phyloP scores from a whole-genome alignment of 2,888 invertebrate genomes.

The Nomada lathburiana region DNA sequence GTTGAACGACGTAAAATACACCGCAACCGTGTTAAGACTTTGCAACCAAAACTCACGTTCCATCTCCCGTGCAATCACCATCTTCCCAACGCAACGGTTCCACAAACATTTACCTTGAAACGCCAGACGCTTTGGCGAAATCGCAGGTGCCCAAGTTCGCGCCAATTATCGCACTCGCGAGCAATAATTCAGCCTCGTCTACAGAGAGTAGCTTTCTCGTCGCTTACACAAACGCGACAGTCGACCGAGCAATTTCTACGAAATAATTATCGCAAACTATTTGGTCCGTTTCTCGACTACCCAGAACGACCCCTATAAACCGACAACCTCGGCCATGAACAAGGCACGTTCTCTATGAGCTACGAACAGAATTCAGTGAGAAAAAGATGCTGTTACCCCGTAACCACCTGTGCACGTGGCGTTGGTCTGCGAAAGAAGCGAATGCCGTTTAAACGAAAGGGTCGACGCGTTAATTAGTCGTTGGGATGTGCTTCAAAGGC shows the following conservation, averaged over 20 bases:
- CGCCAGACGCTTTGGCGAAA: neutral
- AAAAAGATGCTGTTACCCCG: neutral
- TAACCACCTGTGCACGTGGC: neutral
- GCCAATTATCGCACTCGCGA: slow-evolving; percentile 19
- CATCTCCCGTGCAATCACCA: neutral
- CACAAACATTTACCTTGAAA: neutral
- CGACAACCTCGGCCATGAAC: neutral
- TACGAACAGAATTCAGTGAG: no score
- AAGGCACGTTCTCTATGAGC: neutral
- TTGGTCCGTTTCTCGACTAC: neutral
- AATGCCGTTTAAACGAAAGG: slow-evolving; percentile 10
- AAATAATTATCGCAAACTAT: slow-evolving; percentile 34
- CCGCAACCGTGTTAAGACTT: no score
- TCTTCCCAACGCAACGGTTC: neutral
- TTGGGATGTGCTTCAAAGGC: slow-evolving; percentile 53
- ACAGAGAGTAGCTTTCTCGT: neutral
- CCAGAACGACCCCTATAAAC: neutral
- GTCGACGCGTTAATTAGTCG: slow-evolving; percentile 51
- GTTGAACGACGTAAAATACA: no score
- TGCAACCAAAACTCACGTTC: no score
- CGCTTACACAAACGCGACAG: neutral
- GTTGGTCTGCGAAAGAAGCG: slow-evolving; percentile 5
- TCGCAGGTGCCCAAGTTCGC: slow-evolving; percentile 1
- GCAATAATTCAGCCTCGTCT: neutral
- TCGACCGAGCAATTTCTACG: slow-evolving; percentile 20